A percentile compares a stretch with the other conserved stretches of the same genome.
phyloP scores from a whole-genome alignment of 2,113 vertebrate genomes.

The Pachyramphus minor region DNA sequence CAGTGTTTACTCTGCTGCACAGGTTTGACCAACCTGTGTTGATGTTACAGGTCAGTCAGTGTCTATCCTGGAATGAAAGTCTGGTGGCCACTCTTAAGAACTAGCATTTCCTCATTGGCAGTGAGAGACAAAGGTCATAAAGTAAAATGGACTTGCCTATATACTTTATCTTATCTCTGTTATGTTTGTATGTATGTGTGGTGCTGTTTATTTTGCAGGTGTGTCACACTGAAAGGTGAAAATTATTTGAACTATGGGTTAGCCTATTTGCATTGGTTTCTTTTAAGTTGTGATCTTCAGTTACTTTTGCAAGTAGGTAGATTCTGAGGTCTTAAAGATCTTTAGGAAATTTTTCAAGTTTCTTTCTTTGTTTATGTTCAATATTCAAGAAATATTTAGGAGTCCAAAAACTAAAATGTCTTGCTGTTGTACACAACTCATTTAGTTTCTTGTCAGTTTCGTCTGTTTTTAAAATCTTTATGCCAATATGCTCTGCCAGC shows the following conservation, averaged over 20 bases:
- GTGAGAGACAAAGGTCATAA: background rate
- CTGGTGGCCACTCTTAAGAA: background rate
- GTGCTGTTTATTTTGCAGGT: background rate
- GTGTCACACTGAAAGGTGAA: background rate
- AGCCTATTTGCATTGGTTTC: background rate
- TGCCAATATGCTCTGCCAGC: background rate
- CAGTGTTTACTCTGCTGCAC: background rate
- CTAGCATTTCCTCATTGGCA: background rate
- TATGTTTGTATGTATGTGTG: rapidly evolving
- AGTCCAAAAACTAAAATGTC: background rate
- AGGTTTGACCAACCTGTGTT: background rate
- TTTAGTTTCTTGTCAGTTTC: background rate
- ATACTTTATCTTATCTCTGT: background rate
- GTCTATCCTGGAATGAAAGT: background rate
- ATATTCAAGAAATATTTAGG: background rate
- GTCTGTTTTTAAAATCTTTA: background rate
- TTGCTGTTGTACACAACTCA: background rate
- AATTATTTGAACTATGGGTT: background rate
- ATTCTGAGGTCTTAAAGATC: background rate
- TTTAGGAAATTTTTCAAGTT: background rate
- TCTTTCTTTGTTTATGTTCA: background rate
- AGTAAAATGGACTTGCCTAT: background rate
- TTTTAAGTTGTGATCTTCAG: background rate
- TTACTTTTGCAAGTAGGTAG: background rate
- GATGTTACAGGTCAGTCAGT: background rate